These are phyloP conservation scores for Micropoecilia bifurca DNA, from an alignment of 2,797 vertebrate genomes.

Conservation along the genomic window DNA sequence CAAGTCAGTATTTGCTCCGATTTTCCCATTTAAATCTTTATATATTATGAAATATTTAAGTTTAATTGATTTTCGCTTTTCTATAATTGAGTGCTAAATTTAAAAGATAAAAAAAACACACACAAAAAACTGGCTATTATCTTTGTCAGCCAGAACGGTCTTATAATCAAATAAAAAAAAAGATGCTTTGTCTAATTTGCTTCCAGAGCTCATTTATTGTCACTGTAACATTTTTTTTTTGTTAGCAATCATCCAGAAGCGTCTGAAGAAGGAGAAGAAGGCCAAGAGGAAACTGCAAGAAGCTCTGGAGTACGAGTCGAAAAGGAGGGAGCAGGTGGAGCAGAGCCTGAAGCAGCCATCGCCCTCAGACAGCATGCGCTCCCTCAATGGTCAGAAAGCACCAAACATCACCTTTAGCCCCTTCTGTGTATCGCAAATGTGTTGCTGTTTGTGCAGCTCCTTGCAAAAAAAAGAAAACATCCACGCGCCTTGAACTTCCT, in stretches of 20 bases:
- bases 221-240: constrained; percentile 6
- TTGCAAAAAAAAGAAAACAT: not conserved
- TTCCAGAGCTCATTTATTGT: constrained; percentile 29
- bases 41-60: constrained; percentile 67
- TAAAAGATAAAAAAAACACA: constrained; percentile 4
- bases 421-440: not conserved
- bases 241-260: constrained; percentile 97
- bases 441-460: not conserved
- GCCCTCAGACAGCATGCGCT: constrained; percentile 94
- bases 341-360: constrained; percentile 96
- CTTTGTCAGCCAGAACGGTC: constrained; percentile 19
- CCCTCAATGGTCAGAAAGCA: constrained; percentile 91
- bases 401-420: constrained; percentile 22
- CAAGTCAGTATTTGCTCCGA: constrained; percentile 66
- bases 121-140: constrained; percentile 29
- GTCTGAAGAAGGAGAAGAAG: constrained; percentile 99
- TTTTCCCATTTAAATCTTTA: constrained; percentile 61
- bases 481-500: not conserved
- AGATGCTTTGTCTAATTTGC: constrained; percentile 12
- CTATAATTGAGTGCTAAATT: constrained; percentile 20
- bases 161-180: constrained; percentile 23
- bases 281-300: constrained; percentile 99
- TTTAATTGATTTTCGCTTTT: constrained; percentile 66
- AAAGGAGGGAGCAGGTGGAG: constrained; percentile 95
- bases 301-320: constrained; percentile 98